phyloP scores from a whole-genome alignment of 2,888 invertebrate genomes.

The Mythimna albipuncta region DNA sequence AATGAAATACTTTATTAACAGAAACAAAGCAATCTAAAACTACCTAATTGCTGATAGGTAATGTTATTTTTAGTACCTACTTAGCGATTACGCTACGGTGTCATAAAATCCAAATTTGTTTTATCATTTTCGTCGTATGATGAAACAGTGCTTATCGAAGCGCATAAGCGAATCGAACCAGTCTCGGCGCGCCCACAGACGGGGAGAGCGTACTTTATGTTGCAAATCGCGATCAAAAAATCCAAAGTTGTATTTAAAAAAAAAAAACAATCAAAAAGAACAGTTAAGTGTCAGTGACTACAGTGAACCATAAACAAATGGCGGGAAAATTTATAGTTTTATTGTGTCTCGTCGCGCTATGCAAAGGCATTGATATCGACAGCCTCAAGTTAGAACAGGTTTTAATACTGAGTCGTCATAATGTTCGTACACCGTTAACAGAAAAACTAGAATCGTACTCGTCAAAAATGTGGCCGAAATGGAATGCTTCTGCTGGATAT shows the following conservation, averaged over 20 bases:
- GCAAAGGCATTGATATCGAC: conserved; percentile 43
- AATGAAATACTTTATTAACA: background rate
- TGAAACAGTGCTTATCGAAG: conserved; percentile 57
- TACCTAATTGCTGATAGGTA: background rate
- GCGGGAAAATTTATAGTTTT: conserved; percentile 20
- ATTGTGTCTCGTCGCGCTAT: conserved; percentile 31
- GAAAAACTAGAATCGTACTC: conserved; percentile 70
- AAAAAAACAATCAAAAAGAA: conserved; percentile 5
- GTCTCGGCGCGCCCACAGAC: conserved; percentile 34
- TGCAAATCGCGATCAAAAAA: conserved; percentile 7
- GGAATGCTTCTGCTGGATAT: conserved; percentile 70
- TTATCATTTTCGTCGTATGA: conserved; percentile 54
- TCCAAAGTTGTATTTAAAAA: background rate
- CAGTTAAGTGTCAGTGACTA: conserved; percentile 17
- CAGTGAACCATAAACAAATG: conserved; percentile 43
- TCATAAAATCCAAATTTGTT: conserved; percentile 38
- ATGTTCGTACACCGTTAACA: conserved; percentile 78
- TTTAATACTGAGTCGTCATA: conserved; percentile 80
- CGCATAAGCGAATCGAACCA: conserved; percentile 39
- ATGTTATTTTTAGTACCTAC: background rate
- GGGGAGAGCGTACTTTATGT: conserved; percentile 21
- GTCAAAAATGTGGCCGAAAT: conserved; percentile 74
- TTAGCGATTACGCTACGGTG: conserved; percentile 49
- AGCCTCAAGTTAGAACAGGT: conserved; percentile 71
- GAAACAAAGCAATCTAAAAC: conserved; percentile 7